Evolutionary conservation across 1,140 invertebrate genomes (phyloP), one percentile per base, ranked within the genome.

Genomic region (Lamellibrachia luymesi): DNA sequence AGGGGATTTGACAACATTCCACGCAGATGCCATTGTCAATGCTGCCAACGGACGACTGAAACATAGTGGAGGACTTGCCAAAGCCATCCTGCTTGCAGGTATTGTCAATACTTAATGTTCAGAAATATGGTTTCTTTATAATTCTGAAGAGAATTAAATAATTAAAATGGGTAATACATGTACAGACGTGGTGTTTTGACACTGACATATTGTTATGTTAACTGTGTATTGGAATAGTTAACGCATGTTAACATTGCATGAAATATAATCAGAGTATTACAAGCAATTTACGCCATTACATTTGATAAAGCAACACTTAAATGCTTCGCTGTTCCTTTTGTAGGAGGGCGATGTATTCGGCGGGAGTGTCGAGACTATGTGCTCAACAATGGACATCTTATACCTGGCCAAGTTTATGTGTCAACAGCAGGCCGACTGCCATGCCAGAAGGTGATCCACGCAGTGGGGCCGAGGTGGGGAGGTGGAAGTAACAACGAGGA

Each of bases 11-110:
- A 98, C 98, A 2, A 97, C 97, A 90, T 96, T 98, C 8, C 97
- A 98, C 97, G 97, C 98, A 91, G 98, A 98, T 97, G 98, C 97
- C 1, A 98, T 99, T 95, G 98, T 99, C 0, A 99, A 99, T 97
- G 98, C 98, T 92, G 98, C 98, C 2, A 99, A 99, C 96, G 97
- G 97, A 7, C 95, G 95, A 27, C 96, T 99, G 50, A 95, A 97
- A 51, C 98, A 98, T 92, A 98, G 98, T 51, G 98, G 98, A 90
- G 98, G 98, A 96, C 93, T 99, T 51, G 98, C 98, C 96, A 98
- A 98, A 93, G 98, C 98, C 17, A 99, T 99, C 95, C 90, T 94
- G 25, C 50, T 93, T 5, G 94, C 94, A 92, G 93, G 93, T 93
- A 90, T 52, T 80, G 4, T 80, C 52, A 56, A 80, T 22, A 80